Evolutionary conservation across 1,140 invertebrate genomes (phyloP).

Genomic region (Trichonephila clavata): DNA sequence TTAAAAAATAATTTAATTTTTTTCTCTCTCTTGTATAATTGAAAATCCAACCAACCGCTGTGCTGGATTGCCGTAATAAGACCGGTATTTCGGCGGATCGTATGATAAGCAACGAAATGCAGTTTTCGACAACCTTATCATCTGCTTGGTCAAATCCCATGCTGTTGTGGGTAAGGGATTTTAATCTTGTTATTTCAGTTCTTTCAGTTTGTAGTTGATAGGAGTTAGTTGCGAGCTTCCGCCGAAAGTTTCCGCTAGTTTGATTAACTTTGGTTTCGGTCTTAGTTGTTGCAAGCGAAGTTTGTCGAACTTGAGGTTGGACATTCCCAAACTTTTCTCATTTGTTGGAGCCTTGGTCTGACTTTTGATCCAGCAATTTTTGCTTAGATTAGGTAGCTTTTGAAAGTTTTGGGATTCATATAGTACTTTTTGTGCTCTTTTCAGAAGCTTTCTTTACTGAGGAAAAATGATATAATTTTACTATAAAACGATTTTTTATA

Average conservation of each 20-base stretch:
- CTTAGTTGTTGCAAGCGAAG: background rate
- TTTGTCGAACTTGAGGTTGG: too few relatives aligned
- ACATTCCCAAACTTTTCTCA: too few relatives aligned
- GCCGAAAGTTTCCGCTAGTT: background rate
- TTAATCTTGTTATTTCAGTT: background rate
- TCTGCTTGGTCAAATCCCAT: constrained; percentile 75
- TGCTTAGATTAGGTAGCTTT: too few relatives aligned
- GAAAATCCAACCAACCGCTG: constrained; percentile 34
- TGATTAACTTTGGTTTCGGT: background rate
- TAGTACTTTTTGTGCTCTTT: too few relatives aligned
- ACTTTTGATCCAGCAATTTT: too few relatives aligned
- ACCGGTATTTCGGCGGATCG: constrained; percentile 60
- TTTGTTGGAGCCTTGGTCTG: too few relatives aligned
- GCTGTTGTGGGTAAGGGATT: constrained; percentile 69
- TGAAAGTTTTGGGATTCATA: too few relatives aligned
- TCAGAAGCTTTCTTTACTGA: too few relatives aligned
- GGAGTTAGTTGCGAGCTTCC: background rate
- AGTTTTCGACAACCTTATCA: constrained; percentile 70
- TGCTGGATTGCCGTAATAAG: constrained; percentile 65
- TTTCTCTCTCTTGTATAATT: constrained; percentile 23
- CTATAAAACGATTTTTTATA: too few relatives aligned
- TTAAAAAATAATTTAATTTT: background rate
- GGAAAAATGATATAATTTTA: too few relatives aligned
- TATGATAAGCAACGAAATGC: constrained; percentile 73
- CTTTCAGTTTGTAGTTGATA: background rate